Base-by-base conservation (phyloP, 2,113 vertebrate species). In the Labeo rohita region DNA sequence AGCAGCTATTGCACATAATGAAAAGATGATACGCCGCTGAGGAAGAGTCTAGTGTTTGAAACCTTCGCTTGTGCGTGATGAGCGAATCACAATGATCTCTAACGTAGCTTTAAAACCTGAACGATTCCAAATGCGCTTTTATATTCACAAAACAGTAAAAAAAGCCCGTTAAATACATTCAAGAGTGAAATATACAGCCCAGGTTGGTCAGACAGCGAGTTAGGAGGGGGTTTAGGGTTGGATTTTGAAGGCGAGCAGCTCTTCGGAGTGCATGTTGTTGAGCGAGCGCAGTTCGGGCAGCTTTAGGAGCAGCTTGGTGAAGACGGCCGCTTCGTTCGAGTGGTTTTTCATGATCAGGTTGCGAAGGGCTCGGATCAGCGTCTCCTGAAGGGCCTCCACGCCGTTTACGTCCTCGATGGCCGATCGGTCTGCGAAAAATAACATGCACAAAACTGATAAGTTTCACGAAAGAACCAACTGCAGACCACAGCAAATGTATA, bases 201-300 rank as follows among this genome's bases (percentile, higher is more conserved):
- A 16, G 82, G 72, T 89, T 92, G 90, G 92, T 91, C 86, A 45
- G 78, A 79, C 75, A 50, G 23, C 2, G 52, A 39, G 49, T 68
- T 28, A 28, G 34, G 52, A 73, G 54, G 56, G 3, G 88, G 82
- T 92, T 96, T 94, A 99, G 0, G 97, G 96, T 90, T 99, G 97
- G 92, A 99, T 97, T 95, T 97, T 98, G 92, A 99, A 99, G 89
- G 98, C 97, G 91, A 99, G 93, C 89, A 99, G 97, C 91, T 98
- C 97, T 94, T 99, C 97, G 49, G 97, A 99, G 95, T 99, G 98
- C 97, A 98, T 96, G 95, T 98, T 99, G 94, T 99, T 99, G 93
- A 99, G 97, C 68, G 98, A 98, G 49, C 98, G 97, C 92, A 99
- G 96, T 91, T 99, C 98, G 0, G 98, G 97, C 75, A 99, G 95